phyloP scores from a whole-genome alignment of 2,113 vertebrate genomes.

The Gopherus evgoodei region DNA sequence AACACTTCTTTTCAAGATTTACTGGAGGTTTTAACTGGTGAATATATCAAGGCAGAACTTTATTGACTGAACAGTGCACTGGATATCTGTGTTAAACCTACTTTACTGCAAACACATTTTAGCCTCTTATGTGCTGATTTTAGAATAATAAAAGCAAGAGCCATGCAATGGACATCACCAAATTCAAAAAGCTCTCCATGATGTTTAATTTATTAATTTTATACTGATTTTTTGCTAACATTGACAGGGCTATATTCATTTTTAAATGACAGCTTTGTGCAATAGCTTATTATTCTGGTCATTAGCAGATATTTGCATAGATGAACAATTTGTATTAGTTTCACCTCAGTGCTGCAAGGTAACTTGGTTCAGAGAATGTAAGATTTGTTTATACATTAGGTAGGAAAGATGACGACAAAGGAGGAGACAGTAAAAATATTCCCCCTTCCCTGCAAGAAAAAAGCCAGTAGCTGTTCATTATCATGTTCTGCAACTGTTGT shows the following conservation, averaged over 20 bases:
- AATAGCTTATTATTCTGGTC: background rate
- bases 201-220: conserved; percentile 27
- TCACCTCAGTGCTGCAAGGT: background rate
- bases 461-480: background rate
- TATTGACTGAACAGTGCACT: background rate
- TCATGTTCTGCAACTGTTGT: background rate
- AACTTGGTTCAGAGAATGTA: background rate
- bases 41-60: background rate
- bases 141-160: conserved; percentile 44
- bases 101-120: conserved; percentile 7
- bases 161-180: conserved; percentile 33
- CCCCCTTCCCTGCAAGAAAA: conserved; percentile 15
- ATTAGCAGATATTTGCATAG: background rate
- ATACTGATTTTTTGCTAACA: conserved; percentile 1
- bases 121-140: conserved; percentile 19
- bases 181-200: background rate
- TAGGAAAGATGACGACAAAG: conserved; percentile 13
- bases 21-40: background rate
- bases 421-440: background rate
- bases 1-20: background rate
- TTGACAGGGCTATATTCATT: background rate
- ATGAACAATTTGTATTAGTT: background rate
- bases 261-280: background rate
- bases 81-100: background rate
- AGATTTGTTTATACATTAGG: background rate